phyloP scores from a whole-genome alignment of 1,140 invertebrate genomes.

The Leptinotarsa lineolata region DNA sequence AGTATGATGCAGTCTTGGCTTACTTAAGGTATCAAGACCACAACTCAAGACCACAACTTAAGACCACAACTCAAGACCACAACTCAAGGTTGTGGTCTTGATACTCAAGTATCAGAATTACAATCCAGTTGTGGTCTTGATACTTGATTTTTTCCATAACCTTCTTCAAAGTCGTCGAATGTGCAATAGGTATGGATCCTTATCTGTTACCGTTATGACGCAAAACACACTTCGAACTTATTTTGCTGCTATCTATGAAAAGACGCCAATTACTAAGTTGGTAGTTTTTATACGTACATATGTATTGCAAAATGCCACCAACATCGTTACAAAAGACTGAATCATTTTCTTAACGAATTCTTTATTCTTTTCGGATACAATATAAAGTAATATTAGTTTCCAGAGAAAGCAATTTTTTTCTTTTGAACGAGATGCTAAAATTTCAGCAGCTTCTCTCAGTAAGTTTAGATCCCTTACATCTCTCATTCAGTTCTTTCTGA shows the following conservation, averaged over 20 bases:
- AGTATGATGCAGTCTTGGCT: too few relatives aligned
- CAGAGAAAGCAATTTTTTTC: background rate
- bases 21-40: too few relatives aligned
- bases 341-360: background rate
- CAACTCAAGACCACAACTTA: too few relatives aligned
- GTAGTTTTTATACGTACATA: background rate
- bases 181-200: slow-evolving; percentile 36
- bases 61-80: too few relatives aligned
- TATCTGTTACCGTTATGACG: slow-evolving; percentile 54
- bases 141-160: background rate
- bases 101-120: too few relatives aligned
- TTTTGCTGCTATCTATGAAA: slow-evolving; percentile 51
- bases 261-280: slow-evolving; percentile 32
- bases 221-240: slow-evolving; percentile 45
- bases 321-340: slow-evolving; percentile 9
- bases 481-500: background rate
- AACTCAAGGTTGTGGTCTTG: too few relatives aligned
- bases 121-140: too few relatives aligned
- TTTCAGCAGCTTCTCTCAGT: background rate
- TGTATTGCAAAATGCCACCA: background rate
- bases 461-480: background rate
- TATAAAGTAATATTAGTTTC: background rate
- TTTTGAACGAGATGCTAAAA: slow-evolving; percentile 14
- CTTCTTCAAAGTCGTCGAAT: too few relatives aligned
- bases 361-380: background rate